A percentile compares a stretch with the other conserved stretches of the same genome.
phyloP scores from a whole-genome alignment of 2,797 vertebrate species.

The Clarias pachynema region DNA sequence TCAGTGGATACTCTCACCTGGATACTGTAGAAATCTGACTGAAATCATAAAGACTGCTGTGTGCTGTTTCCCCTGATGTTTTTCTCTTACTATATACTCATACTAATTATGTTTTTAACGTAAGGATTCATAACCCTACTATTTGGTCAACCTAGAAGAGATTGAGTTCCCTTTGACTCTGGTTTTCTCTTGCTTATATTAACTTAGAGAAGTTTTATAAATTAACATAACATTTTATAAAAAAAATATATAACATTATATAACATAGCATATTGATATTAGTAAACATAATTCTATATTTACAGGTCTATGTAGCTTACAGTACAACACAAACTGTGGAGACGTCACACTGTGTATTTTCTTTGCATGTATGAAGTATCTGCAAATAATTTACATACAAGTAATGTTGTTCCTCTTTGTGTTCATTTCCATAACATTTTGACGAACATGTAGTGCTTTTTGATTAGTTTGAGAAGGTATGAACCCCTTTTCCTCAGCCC shows the following conservation, averaged over 20 bases:
- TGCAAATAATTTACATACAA: constrained; percentile 1
- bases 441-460: not conserved
- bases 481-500: not conserved
- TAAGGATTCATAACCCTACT: not conserved
- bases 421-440: not conserved
- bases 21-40: not conserved
- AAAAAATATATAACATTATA: not conserved
- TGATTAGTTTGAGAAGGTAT: not conserved
- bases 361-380: too few species aligned
- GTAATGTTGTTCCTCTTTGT: not conserved
- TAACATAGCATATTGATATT: not conserved
- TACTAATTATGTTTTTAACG: not conserved
- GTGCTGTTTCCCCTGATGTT: not conserved
- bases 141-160: not conserved
- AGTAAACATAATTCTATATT: not conserved
- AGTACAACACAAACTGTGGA: not conserved
- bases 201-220: not conserved
- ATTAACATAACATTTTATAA: not conserved
- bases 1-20: not conserved
- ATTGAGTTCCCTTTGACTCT: not conserved
- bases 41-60: not conserved
- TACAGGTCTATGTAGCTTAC: not conserved
- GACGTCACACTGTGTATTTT: not conserved
- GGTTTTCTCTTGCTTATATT: not conserved
- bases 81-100: not conserved